Evolutionary conservation across 2,113 vertebrate genomes (phyloP).

Genomic region (Erythrocebus patas): DNA sequence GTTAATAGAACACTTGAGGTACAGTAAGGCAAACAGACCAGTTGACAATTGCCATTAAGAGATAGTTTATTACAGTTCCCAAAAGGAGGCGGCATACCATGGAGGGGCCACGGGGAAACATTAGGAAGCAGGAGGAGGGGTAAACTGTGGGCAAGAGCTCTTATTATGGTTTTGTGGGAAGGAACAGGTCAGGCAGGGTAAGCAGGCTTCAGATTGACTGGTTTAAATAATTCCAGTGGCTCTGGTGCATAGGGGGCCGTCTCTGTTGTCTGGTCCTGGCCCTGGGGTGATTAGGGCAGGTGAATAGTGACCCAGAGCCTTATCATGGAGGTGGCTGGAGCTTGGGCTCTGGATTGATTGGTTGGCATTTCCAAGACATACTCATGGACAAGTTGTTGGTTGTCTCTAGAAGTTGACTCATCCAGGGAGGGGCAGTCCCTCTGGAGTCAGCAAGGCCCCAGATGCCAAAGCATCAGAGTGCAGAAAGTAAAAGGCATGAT

Average conservation of each 20-base stretch:
- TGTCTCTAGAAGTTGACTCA: not conserved
- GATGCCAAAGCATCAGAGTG: not conserved
- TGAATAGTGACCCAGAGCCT: not conserved
- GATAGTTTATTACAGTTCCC: not conserved
- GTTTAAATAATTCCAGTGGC: not conserved
- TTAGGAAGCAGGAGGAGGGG: not conserved
- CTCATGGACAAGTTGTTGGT: no score
- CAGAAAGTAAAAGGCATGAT: not conserved
- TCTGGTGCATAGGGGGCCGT: not conserved
- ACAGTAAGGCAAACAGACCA: not conserved
- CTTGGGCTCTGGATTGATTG: not conserved
- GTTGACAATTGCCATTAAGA: not conserved
- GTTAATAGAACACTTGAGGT: not conserved
- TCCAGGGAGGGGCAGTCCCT: not conserved
- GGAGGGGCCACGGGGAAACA: rapidly evolving
- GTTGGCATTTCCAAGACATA: not conserved
- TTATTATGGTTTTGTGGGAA: not conserved
- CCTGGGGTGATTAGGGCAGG: not conserved
- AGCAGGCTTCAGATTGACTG: not conserved
- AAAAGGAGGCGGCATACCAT: not conserved
- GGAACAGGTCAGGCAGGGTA: not conserved
- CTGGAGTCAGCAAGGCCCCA: not conserved
- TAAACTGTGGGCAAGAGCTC: not conserved
- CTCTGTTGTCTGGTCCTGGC: not conserved
- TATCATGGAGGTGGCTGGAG: not conserved